Evolutionary conservation across 1,140 invertebrate species (phyloP), one percentile per base, ranked within the genome.

Genomic region (Venturia canescens): DNA sequence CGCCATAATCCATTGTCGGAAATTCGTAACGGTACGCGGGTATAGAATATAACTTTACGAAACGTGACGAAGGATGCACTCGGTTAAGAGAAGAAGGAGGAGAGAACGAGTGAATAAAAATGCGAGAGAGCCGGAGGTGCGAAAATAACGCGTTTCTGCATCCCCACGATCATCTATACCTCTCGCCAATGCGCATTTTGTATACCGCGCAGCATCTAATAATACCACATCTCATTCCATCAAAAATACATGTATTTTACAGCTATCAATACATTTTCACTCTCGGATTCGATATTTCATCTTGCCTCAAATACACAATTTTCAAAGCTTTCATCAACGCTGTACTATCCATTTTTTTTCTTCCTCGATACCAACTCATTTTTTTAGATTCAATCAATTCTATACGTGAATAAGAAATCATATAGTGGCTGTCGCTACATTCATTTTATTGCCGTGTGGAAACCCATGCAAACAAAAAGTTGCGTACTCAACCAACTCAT

Each of bases 21-120:
- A 53, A 53, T 53, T 53, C 50, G 50, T 53, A 53, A 53, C 50
- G 50, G 50, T 53, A 53, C 50, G 50, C 50, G 50, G 15, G 50
- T 53, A 53, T 53, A n/a, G 50, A 53, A 5, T 53, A 5, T 53
- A 53, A 53, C 50, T 53, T 53, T 11, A n/a, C 50, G 50, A 53
- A 53, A 53, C 50, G 50, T 53, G 50, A 53, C 50, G 50, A 53
- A 53, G 50, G 50, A 53, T 18, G 50, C 50, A n/a, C 50, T 15
- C 50, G 3, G 15, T 53, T 3, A n/a, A 53, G 50, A 3, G 50
- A 11, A 4, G n/a, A 53, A 15, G 15, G 13, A 53, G n/a, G 50
- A 53, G 50, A 11, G 50, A 53, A n/a, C 13, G 50, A 53, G 50
- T 3, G 50, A 53, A 53, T 53, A 18, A 53, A 53, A 53, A 13